Evolutionary conservation across 1,140 invertebrate species (phyloP).

Genomic region (Aporrectodea caliginosa): DNA sequence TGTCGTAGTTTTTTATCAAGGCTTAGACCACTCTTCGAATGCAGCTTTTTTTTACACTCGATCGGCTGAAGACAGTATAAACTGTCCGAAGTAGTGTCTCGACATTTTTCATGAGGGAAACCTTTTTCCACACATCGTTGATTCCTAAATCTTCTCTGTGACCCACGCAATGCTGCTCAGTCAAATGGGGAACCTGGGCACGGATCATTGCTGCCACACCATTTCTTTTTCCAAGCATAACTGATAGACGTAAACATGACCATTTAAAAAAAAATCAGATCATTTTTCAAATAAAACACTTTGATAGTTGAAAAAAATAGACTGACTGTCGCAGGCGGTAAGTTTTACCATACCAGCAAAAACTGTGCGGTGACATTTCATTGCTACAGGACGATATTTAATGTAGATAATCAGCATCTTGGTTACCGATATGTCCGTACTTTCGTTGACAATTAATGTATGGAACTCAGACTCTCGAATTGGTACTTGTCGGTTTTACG

Average conservation of each 20-base stretch:
- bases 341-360: constrained; percentile 15
- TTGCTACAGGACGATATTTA: constrained; percentile 11
- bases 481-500: too few species aligned
- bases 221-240: neutral
- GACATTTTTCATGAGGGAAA: neutral
- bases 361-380: constrained; percentile 16
- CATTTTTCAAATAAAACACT: neutral
- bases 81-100: neutral
- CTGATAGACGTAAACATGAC: neutral
- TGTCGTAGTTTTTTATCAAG: neutral
- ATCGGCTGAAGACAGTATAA: neutral
- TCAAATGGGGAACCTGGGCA: neutral
- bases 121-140: neutral
- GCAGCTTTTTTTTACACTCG: neutral
- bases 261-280: neutral
- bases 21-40: neutral
- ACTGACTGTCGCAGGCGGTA: constrained; percentile 1
- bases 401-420: constrained; percentile 25
- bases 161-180: neutral
- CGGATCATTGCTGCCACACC: neutral
- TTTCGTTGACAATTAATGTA: constrained; percentile 28
- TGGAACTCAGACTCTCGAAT: constrained; percentile 25
- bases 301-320: constrained; percentile 13
- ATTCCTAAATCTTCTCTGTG: constrained; percentile 5
- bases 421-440: constrained; percentile 20